Evolutionary conservation across 2,888 invertebrate species (phyloP), one percentile per base, ranked within the genome.

Genomic region (Octodonta nipae): DNA sequence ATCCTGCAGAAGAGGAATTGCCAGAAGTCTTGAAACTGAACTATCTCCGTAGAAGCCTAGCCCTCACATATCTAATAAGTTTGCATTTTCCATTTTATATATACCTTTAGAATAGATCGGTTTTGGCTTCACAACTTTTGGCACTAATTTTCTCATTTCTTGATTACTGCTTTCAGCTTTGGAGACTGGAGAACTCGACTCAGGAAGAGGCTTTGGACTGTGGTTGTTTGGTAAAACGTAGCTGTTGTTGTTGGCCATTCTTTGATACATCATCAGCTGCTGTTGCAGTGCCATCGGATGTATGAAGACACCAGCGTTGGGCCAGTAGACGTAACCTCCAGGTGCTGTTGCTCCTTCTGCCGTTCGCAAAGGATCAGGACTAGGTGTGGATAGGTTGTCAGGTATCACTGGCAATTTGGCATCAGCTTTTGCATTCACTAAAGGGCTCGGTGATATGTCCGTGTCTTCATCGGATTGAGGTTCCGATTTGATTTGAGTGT

Each of bases 231-330:
- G 46, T 17, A 41, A 47, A 36, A 53, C 53, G 31, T 60, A 64
- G 34, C 41, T 46, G 24, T 58, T 64, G 32, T 55, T 60, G 15
- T 75, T 73, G 1, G 80, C 73, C 51, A 83, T 65, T 51, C 78
- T 70, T 50, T 82, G 82, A 49, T 82, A 84, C 55, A 82, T 82
- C 22, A 82, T 58, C 8, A 79, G 63, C 44, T 79, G 74, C 2
- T 78, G 75, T 43, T 78, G 78, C 26, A 79, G 52, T 0, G 80
- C 78, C 56, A 81, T 65, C 0, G 84, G 83, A 40, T 82, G 80
- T 42, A 82, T 70, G 45, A 79, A 75, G 0, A 80, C 67, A 1
- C 77, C 78, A 0, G 75, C 71, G 43, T 73, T 71, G 0, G 76
- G 78, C 78, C 79, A 79, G 50, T 75, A 78, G 13, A 76, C 73